Percentiles rank a stretch among this genome's conserved stretches.
phyloP scores from a whole-genome alignment of 2,888 invertebrate genomes.

The Eupithecia dodoneata region DNA sequence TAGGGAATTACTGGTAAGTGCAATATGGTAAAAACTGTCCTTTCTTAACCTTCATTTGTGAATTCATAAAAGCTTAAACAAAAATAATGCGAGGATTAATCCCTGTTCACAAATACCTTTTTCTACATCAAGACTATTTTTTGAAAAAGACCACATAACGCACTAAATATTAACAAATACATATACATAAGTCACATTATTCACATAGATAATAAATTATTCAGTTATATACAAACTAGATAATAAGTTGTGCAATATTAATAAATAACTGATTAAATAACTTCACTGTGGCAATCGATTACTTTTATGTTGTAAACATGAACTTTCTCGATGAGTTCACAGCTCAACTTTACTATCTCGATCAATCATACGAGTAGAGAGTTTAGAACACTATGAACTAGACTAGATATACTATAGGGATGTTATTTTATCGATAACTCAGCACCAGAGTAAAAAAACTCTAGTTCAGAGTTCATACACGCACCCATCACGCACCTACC shows the following conservation, averaged over 20 bases:
- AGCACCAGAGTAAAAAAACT: neutral
- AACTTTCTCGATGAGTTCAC: slow-evolving; percentile 15
- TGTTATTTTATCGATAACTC: neutral
- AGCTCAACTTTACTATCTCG: slow-evolving; percentile 15
- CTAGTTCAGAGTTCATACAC: too few species aligned
- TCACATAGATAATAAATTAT: neutral
- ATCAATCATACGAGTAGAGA: slow-evolving; percentile 27
- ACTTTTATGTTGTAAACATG: slow-evolving; percentile 2
- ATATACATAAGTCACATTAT: too few species aligned
- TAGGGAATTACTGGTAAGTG: too few species aligned
- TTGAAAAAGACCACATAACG: neutral
- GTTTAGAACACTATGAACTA: slow-evolving; percentile 12
- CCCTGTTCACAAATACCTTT: too few species aligned
- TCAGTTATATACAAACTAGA: neutral
- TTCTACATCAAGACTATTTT: too few species aligned
- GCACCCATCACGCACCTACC: too few species aligned
- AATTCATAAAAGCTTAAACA: too few species aligned
- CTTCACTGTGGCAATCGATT: slow-evolving; percentile 11
- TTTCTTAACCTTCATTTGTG: too few species aligned
- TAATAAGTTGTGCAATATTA: neutral
- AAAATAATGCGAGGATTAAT: too few species aligned
- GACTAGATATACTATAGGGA: neutral
- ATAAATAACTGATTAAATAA: neutral
- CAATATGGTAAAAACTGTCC: too few species aligned
- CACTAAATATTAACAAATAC: neutral